These are phyloP conservation scores for Prionace glauca DNA, from an alignment of 2,797 vertebrate species.

Conservation along the genomic window DNA sequence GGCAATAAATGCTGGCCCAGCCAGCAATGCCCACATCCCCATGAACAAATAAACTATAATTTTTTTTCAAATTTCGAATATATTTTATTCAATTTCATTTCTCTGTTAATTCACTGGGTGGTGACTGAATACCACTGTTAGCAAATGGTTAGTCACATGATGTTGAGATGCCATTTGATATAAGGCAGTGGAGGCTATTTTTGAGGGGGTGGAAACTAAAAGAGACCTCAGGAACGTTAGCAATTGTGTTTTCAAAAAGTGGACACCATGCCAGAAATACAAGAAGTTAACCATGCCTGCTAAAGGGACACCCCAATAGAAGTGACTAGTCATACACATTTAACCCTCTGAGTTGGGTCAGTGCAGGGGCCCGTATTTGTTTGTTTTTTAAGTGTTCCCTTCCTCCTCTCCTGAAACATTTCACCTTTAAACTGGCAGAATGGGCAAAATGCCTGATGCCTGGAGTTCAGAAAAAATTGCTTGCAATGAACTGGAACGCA, in stretches of 20 bases:
- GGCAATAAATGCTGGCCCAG: no score
- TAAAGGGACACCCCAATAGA: neutral
- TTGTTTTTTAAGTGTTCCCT: neutral
- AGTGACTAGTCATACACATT: neutral
- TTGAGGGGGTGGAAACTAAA: neutral
- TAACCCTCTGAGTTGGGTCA: neutral
- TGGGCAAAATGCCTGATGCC: neutral
- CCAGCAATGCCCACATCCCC: no score
- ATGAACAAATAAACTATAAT: no score
- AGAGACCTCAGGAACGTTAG: neutral
- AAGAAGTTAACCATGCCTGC: no score
- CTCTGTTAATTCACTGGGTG: slow-evolving; percentile 11
- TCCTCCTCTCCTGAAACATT: neutral
- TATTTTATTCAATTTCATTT: neutral
- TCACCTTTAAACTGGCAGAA: neutral
- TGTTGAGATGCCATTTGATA: neutral
- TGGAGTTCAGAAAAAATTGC: neutral
- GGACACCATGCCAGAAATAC: no score
- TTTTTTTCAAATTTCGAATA: no score
- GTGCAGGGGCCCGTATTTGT: neutral
- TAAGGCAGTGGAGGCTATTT: neutral
- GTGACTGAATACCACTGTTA: slow-evolving; percentile 7
- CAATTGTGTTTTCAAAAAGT: neutral
- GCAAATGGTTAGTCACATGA: neutral
- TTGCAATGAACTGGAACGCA: no score